A percentile compares a stretch with the other conserved stretches of the same genome.
Evolutionary conservation across 64 coral and sea anemone species (phyloP).

Genomic region (Pocillopora damicornis): DNA sequence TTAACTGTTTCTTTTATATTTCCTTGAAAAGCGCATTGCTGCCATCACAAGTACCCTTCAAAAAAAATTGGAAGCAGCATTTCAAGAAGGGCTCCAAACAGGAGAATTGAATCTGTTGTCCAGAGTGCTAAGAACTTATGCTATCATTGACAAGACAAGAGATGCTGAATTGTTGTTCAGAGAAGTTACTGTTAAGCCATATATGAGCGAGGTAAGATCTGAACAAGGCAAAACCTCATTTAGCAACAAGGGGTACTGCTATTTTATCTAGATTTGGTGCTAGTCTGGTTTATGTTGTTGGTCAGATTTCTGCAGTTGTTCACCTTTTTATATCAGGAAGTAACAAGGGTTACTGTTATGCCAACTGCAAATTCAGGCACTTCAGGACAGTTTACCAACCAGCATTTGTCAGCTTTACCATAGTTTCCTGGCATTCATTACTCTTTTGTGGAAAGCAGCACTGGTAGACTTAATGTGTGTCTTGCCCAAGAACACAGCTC

Average conservation of each 20-base stretch:
- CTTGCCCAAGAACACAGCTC: too few species aligned
- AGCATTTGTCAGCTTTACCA: too few species aligned
- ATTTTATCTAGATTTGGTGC: too few species aligned
- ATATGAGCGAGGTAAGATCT: constrained; percentile 80
- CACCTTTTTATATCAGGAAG: too few species aligned
- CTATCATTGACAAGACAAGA: constrained; percentile 96
- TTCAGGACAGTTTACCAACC: too few species aligned
- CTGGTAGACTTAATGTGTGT: too few species aligned
- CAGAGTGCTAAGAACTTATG: constrained; percentile 84
- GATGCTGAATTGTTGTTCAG: constrained; percentile 93
- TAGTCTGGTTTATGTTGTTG: too few species aligned
- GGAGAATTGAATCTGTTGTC: constrained; percentile 66
- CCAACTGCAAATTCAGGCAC: too few species aligned
- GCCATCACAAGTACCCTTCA: constrained; percentile 93
- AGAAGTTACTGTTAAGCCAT: constrained; percentile 80
- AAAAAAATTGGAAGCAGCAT: constrained; percentile 90
- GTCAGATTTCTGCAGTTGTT: too few species aligned
- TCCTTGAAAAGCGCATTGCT: constrained; percentile 71
- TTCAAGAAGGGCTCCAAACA: constrained; percentile 89
- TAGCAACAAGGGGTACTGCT: background rate
- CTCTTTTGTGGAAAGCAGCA: too few species aligned
- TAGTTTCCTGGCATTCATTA: too few species aligned
- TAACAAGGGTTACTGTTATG: too few species aligned
- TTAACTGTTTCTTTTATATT: background rate
- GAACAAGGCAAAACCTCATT: background rate